Evolutionary conservation across 2,113 vertebrate genomes (phyloP).

Genomic region (Sceloporus undulatus): DNA sequence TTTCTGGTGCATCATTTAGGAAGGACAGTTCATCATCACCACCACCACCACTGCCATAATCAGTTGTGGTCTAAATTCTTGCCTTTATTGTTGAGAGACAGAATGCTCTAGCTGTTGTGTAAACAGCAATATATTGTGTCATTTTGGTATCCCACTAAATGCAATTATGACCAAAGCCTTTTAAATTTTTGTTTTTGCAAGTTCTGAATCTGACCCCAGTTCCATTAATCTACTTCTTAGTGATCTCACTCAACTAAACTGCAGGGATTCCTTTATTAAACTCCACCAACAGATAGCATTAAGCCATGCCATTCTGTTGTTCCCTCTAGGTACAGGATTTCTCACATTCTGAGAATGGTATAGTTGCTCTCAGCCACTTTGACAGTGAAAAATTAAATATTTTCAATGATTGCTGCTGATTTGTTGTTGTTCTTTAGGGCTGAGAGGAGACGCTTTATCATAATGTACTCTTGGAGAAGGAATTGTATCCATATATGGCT

Average conservation of each 20-base stretch:
- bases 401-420: neutral
- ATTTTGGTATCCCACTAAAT: neutral
- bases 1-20: slow-evolving; percentile 14
- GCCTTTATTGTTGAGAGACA: neutral
- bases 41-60: neutral
- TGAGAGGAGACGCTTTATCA: neutral
- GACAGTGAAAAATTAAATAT: neutral
- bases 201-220: neutral
- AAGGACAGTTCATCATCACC: neutral
- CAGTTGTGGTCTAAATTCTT: neutral
- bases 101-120: neutral
- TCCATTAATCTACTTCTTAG: neutral
- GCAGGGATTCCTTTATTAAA: neutral
- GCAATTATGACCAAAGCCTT: neutral
- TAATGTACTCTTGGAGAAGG: neutral
- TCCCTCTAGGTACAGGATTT: neutral
- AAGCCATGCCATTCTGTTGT: neutral
- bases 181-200: no score
- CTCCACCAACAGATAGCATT: neutral
- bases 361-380: neutral
- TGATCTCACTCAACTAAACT: neutral
- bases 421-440: no score
- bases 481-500: neutral
- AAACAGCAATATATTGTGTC: neutral
- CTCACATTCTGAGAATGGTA: neutral